Conservation (phyloP, 2,888 invertebrate genomes). For the Hirtodrosophila cameraria region DNA sequence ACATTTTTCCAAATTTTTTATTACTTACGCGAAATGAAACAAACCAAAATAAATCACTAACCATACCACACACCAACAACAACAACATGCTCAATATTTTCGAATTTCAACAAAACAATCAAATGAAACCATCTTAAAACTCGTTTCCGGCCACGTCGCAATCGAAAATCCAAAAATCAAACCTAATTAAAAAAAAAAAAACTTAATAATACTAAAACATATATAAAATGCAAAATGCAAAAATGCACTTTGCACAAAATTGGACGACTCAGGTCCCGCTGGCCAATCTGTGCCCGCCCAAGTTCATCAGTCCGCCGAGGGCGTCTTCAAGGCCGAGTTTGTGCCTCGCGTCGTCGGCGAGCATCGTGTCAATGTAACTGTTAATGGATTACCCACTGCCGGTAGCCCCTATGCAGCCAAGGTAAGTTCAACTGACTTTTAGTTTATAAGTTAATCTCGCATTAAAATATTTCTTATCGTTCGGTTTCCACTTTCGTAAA, state of each 20-base stretch:
- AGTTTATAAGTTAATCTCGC: too few relatives aligned
- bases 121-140: slow-evolving; percentile 55
- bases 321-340: slow-evolving; percentile 95
- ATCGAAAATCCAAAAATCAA: slow-evolving; percentile 36
- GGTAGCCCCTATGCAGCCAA: slow-evolving; percentile 98
- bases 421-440: too few relatives aligned
- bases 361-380: slow-evolving; percentile 94
- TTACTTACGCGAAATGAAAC: slow-evolving; percentile 38
- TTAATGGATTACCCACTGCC: slow-evolving; percentile 91
- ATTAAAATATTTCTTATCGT: too few relatives aligned
- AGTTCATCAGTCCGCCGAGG: slow-evolving; percentile 92
- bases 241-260: slow-evolving; percentile 3
- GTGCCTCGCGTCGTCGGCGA: slow-evolving; percentile 95
- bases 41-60: slow-evolving; percentile 57
- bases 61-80: slow-evolving; percentile 40
- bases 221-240: slow-evolving; percentile 30
- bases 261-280: slow-evolving; percentile 89
- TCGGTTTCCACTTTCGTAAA: too few relatives aligned
- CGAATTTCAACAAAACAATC: slow-evolving; percentile 65
- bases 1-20: slow-evolving; percentile 77
- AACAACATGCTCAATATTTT: slow-evolving; percentile 41
- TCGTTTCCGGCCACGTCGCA: slow-evolving; percentile 71
- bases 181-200: slow-evolving; percentile 28
- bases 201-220: slow-evolving; percentile 33
- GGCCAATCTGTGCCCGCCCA: slow-evolving; percentile 95